phyloP scores from a whole-genome alignment of 2,888 invertebrate genomes.

The Dryobotodes eremita region DNA sequence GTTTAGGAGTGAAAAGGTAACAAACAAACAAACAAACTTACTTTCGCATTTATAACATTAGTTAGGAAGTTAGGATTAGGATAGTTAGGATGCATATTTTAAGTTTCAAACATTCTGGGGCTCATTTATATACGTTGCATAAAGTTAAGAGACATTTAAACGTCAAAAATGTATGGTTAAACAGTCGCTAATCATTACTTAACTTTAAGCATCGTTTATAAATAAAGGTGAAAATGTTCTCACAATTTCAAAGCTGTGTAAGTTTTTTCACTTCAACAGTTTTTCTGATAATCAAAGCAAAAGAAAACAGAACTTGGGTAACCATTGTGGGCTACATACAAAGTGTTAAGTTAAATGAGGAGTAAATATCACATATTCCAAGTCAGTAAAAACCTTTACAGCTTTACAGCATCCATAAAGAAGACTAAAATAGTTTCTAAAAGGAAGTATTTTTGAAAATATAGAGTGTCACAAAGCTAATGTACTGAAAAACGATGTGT shows the following conservation, averaged over 20 bases:
- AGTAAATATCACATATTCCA: neutral
- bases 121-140: no score
- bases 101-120: neutral
- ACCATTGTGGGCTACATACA: neutral
- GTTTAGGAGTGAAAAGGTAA: no score
- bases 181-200: no score
- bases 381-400: neutral
- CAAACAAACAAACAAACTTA: no score
- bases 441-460: conserved; percentile 15
- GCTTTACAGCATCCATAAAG: neutral
- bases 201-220: no score
- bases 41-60: no score
- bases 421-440: conserved; percentile 1
- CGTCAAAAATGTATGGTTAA: no score
- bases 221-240: neutral
- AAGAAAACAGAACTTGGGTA: conserved; percentile 20
- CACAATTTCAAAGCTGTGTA: neutral
- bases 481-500: conserved; percentile 40
- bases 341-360: conserved; percentile 29
- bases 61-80: no score
- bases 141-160: no score
- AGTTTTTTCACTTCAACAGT: conserved; percentile 8
- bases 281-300: neutral
- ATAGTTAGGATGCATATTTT: no score
- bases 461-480: conserved; percentile 24